These are phyloP conservation scores for Lutjanus erythropterus DNA, from an alignment of 2,113 vertebrate species.

Conservation along the genomic window DNA sequence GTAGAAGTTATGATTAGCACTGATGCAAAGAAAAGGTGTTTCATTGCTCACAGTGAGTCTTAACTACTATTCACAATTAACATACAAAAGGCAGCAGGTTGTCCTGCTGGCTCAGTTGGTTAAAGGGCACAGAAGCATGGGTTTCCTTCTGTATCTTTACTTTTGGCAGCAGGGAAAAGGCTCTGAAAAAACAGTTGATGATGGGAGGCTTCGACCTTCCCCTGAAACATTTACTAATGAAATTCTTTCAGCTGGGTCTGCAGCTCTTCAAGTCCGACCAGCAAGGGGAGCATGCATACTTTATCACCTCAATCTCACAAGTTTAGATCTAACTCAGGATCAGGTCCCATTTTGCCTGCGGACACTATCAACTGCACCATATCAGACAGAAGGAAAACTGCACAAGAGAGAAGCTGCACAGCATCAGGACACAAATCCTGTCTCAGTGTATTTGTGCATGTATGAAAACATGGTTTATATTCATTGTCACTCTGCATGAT, in stretches of 20 bases:
- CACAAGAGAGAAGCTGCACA: neutral
- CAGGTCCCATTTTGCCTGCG: conserved; percentile 11
- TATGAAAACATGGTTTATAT: conserved; percentile 38
- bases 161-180: conserved; percentile 7
- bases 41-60: neutral
- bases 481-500: conserved; percentile 32
- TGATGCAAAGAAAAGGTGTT: neutral
- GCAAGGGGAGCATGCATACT: conserved; percentile 25
- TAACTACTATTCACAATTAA: conserved; percentile 10
- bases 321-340: conserved; percentile 28
- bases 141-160: neutral
- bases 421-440: conserved; percentile 9
- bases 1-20: neutral
- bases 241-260: conserved; percentile 14
- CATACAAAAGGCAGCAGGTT: conserved; percentile 42
- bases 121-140: conserved; percentile 12
- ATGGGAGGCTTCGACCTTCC: conserved; percentile 13
- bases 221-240: conserved; percentile 23
- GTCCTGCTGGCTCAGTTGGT: conserved; percentile 17
- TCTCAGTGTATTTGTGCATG: conserved; percentile 17
- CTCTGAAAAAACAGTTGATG: neutral
- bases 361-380: conserved; percentile 2
- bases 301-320: conserved; percentile 15
- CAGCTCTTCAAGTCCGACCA: conserved; percentile 9
- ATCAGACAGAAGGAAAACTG: conserved; percentile 16